Base-by-base conservation (phyloP, 2,797 vertebrate species). In the Clamator glandarius region DNA sequence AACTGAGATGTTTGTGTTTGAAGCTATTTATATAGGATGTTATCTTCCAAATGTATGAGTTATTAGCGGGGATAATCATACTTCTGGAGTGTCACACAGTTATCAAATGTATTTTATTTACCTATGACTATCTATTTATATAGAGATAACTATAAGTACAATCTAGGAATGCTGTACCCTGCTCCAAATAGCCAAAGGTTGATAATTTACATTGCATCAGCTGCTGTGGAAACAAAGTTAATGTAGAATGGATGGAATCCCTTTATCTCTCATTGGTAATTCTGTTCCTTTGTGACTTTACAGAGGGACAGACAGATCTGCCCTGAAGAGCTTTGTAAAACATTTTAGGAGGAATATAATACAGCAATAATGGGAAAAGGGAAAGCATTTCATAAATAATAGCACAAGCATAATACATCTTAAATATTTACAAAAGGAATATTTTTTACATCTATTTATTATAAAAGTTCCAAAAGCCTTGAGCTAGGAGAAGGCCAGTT, bases 271-370 rank as follows among this genome's bases (percentile, higher is more conserved):
- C 44, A 33, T 31, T 55, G n/a, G 11, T 39, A 73, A 31, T 77
- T 63, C 42, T 87, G 2, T 69, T 15, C 4, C 68, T 69, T 15
- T 55, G 42, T 44, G 18, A 44, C n/a, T 63, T 69, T 51, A 52
- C 5, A 70, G 12, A n/a, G 8, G 50, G 24, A 82, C 61, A 67
- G 50, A 50, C 7, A 79, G 26, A 42, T 77, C 18, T 84, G 48
- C 15, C 21, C 28, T 75, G n/a, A 88, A 84, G 50, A 67, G 25
- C 41, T 58, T 57, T 46, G 84, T 77, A 52, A 90, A 84, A 70
- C 70, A 33, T 31, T 18, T 70, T 59, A 55, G 23, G 12, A 84
- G 87, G 21, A 75, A 41, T 74, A 76, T 8, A 82, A 39, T 46
- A 33, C 13, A 76, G 10, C 28, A 76, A 70, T 73, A 78, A 84